phyloP scores from a whole-genome alignment of 1,140 invertebrate species.

The Drosophila triauraria region DNA sequence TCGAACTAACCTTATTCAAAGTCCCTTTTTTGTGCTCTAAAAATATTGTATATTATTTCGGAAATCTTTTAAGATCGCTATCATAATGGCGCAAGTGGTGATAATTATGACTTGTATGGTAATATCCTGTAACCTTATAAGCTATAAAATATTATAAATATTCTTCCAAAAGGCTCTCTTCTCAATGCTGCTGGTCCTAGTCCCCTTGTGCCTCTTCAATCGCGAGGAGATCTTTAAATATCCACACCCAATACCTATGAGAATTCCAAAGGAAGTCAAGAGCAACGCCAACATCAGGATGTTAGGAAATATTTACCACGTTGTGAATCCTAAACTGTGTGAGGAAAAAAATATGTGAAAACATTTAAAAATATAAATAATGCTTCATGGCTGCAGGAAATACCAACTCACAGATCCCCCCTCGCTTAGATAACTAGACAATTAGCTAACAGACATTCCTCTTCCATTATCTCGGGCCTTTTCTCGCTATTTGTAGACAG shows the following conservation, averaged over 20 bases:
- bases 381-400: too few relatives aligned
- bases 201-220: neutral
- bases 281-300: neutral
- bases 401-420: neutral
- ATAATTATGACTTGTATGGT: neutral
- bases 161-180: neutral
- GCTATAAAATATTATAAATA: neutral
- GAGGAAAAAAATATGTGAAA: too few relatives aligned
- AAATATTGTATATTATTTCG: neutral
- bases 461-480: slow-evolving; percentile 31
- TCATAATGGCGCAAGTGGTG: neutral
- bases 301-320: too few relatives aligned
- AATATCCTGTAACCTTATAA: neutral
- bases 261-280: accelerated
- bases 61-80: neutral
- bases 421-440: slow-evolving; percentile 49
- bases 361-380: too few relatives aligned
- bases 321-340: too few relatives aligned
- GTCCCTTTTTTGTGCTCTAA: neutral
- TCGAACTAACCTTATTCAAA: neutral
- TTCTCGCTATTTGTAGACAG: slow-evolving; percentile 10
- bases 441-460: slow-evolving; percentile 58
- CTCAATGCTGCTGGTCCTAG: neutral
- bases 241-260: accelerated
- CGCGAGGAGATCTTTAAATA: neutral